Percentiles rank a stretch among this genome's conserved stretches.
These are phyloP conservation scores for Hippolais icterina DNA, from an alignment of 2,113 vertebrate species.

Conservation along the genomic window DNA sequence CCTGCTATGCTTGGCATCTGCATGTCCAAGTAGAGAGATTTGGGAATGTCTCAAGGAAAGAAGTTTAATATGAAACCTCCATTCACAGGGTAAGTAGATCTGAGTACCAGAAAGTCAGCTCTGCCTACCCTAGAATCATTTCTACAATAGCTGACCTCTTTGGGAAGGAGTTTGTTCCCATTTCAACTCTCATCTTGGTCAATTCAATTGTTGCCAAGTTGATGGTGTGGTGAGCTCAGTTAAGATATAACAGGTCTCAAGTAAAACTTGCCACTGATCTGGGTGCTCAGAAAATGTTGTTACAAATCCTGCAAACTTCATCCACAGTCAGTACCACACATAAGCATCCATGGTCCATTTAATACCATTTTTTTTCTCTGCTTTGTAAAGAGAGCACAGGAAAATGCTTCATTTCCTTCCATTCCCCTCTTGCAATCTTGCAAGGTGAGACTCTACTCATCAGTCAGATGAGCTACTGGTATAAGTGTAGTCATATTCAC, in stretches of 20 bases:
- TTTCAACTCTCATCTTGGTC: neutral
- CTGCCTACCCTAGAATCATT: neutral
- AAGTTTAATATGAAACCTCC: neutral
- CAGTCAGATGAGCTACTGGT: neutral
- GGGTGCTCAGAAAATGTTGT: neutral
- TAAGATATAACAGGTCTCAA: neutral
- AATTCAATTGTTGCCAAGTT: neutral
- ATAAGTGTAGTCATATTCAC: neutral
- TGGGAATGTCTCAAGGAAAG: neutral
- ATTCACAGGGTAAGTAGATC: neutral
- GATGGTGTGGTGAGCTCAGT: neutral
- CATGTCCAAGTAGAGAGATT: neutral
- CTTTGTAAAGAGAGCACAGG: neutral
- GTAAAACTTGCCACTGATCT: neutral
- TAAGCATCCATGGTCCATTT: neutral
- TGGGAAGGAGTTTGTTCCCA: neutral
- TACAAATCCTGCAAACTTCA: neutral
- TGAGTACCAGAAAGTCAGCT: neutral
- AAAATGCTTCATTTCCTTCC: neutral
- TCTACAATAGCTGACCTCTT: neutral
- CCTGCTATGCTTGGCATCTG: neutral
- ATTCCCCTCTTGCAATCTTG: neutral
- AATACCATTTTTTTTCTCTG: neutral
- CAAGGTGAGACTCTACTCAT: neutral
- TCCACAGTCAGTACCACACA: neutral